Percentiles rank a stretch among this genome's conserved stretches.
Evolutionary conservation across 2,888 invertebrate species (phyloP).

Genomic region (Malthinus flaveolus): DNA sequence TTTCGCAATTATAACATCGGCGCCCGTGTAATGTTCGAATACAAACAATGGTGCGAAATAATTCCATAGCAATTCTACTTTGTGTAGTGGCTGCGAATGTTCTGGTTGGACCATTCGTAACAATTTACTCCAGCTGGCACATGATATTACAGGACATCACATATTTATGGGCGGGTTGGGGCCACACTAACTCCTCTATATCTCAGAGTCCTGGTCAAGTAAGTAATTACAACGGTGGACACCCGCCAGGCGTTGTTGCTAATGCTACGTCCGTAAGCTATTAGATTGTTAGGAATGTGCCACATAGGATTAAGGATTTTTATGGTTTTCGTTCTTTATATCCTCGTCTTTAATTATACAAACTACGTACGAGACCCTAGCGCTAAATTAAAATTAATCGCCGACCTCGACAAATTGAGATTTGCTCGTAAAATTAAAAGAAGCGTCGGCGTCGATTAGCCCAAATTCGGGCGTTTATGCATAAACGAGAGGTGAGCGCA

Average conservation of each 20-base stretch:
- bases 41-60: constrained; percentile 47
- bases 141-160: constrained; percentile 57
- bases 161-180: constrained; percentile 55
- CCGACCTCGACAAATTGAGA: neutral
- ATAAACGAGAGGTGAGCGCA: constrained; percentile 10
- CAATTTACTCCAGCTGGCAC: constrained; percentile 57
- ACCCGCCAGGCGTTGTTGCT: constrained; percentile 42
- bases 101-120: constrained; percentile 54
- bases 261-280: constrained; percentile 41
- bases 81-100: constrained; percentile 47
- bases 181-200: constrained; percentile 42
- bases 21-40: constrained; percentile 33
- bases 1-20: constrained; percentile 35
- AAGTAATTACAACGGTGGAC: constrained; percentile 52
- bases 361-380: constrained; percentile 16
- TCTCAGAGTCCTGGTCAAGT: constrained; percentile 48
- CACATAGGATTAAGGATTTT: constrained; percentile 42
- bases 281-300: constrained; percentile 42
- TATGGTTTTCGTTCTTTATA: constrained; percentile 23
- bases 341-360: constrained; percentile 22
- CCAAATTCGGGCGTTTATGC: neutral
- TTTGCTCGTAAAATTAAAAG: neutral
- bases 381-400: constrained; percentile 12
- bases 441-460: neutral
- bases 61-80: constrained; percentile 49